These are phyloP conservation scores for Ciona savignyi DNA, from an alignment of 23 tunicate genomes.

Conservation along the genomic window DNA sequence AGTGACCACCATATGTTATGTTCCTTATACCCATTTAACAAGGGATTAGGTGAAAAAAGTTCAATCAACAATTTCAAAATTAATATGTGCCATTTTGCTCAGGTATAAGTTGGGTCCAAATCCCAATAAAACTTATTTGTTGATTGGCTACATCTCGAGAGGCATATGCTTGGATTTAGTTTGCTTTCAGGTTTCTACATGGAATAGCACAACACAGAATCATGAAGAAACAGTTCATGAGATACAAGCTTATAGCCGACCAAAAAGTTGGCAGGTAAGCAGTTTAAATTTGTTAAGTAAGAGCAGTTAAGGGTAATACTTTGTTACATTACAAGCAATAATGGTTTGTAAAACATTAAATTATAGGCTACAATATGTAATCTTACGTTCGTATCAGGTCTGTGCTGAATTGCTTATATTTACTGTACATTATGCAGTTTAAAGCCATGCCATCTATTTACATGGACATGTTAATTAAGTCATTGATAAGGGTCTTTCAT, in stretches of 20 bases:
- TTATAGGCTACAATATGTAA: too few relatives aligned
- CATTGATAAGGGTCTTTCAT: too few relatives aligned
- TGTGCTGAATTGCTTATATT: too few relatives aligned
- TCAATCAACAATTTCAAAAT: background rate
- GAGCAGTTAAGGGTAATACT: too few relatives aligned
- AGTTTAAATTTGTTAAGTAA: too few relatives aligned
- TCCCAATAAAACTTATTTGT: background rate
- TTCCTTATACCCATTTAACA: background rate
- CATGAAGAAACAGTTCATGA: slow-evolving; percentile 74
- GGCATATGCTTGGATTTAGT: background rate
- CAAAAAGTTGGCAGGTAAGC: slow-evolving; percentile 81
- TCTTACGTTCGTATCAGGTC: too few relatives aligned
- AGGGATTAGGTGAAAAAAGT: background rate
- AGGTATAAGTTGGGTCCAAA: background rate
- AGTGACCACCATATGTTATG: background rate
- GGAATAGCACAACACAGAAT: background rate
- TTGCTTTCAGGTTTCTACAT: background rate
- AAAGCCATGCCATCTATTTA: too few relatives aligned
- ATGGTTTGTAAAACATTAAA: too few relatives aligned
- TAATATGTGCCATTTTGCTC: background rate
- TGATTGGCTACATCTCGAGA: background rate
- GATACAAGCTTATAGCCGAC: slow-evolving; percentile 63
- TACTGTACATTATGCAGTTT: too few relatives aligned
- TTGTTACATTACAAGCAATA: too few relatives aligned
- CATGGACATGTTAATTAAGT: too few relatives aligned